phyloP scores from a whole-genome alignment of 2,113 vertebrate species.

The Hoplias malabaricus region DNA sequence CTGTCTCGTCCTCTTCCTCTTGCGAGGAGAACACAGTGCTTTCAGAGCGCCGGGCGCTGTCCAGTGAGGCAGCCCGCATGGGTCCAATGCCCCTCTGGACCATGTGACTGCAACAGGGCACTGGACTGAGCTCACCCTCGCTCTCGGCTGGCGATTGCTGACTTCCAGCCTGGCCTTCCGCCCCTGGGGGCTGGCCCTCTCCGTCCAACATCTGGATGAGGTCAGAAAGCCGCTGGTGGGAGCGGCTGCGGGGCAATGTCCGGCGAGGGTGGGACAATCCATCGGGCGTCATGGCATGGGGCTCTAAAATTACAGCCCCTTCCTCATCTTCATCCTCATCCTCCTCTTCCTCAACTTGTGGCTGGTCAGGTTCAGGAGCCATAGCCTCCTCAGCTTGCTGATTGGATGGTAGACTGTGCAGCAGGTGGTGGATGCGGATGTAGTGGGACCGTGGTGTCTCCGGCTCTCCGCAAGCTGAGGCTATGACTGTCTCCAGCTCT shows the following conservation, averaged over 20 bases:
- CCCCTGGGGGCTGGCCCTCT: slow-evolving; percentile 66
- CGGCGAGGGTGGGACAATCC: slow-evolving; percentile 55
- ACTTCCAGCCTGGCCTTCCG: slow-evolving; percentile 72
- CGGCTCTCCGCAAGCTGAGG: slow-evolving; percentile 80
- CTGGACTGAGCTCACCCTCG: slow-evolving; percentile 78
- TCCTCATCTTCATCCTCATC: slow-evolving; percentile 38
- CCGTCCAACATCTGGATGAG: slow-evolving; percentile 68
- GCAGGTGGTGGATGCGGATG: slow-evolving; percentile 83
- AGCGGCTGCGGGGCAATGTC: slow-evolving; percentile 56
- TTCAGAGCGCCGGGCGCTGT: slow-evolving; percentile 83
- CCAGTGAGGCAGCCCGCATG: slow-evolving; percentile 80
- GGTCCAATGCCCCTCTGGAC: slow-evolving; percentile 62
- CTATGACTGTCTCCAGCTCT: slow-evolving; percentile 85
- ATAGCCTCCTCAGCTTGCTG: slow-evolving; percentile 39
- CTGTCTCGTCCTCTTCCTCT: slow-evolving; percentile 75
- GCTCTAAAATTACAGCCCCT: slow-evolving; percentile 8
- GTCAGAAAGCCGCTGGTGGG: slow-evolving; percentile 68
- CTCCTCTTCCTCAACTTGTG: slow-evolving; percentile 24
- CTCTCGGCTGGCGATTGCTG: slow-evolving; percentile 73
- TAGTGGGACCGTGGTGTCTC: slow-evolving; percentile 87
- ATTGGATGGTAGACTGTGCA: slow-evolving; percentile 83
- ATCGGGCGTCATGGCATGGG: slow-evolving; percentile 41
- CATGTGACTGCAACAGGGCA: slow-evolving; percentile 75
- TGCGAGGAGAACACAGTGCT: slow-evolving; percentile 86
- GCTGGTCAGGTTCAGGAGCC: neutral